Percentiles rank a stretch among this genome's conserved stretches.
Evolutionary conservation across 2,888 invertebrate species (phyloP).

Genomic region (Drosophila helvetica): DNA sequence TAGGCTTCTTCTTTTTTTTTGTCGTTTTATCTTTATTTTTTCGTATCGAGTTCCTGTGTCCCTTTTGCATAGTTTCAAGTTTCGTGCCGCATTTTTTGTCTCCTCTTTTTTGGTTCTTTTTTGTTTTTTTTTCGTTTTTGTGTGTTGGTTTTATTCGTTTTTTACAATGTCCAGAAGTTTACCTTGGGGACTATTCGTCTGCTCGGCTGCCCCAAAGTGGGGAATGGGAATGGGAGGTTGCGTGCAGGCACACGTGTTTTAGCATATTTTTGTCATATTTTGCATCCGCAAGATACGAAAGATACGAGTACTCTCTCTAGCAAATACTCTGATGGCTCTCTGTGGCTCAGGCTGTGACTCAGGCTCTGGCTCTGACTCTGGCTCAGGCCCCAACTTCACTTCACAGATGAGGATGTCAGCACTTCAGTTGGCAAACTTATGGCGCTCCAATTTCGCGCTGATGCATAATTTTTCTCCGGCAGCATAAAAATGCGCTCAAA

Average conservation of each 20-base stretch:
- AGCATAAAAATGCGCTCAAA: constrained; percentile 76
- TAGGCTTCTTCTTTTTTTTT: constrained; percentile 30
- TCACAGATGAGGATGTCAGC: constrained; percentile 51
- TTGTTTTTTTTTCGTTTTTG: constrained; percentile 14
- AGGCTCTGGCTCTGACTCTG: neutral
- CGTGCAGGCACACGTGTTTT: constrained; percentile 50
- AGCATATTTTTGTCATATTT: constrained; percentile 60
- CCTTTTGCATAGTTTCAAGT: constrained; percentile 74
- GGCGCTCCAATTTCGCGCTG: constrained; percentile 78
- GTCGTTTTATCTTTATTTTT: constrained; percentile 23
- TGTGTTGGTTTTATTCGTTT: constrained; percentile 12
- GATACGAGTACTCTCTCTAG: constrained; percentile 20
- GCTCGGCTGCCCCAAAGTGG: constrained; percentile 51
- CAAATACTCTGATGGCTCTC: neutral
- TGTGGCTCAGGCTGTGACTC: neutral
- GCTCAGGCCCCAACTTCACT: constrained; percentile 30
- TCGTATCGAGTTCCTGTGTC: constrained; percentile 61
- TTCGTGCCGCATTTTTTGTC: constrained; percentile 56
- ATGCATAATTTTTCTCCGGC: constrained; percentile 72
- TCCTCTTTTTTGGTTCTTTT: neutral
- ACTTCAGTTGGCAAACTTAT: constrained; percentile 66
- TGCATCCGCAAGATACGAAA: constrained; percentile 40
- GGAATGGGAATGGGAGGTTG: constrained; percentile 35
- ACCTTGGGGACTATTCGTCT: constrained; percentile 62
- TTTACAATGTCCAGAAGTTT: constrained; percentile 50